Base-by-base conservation (phyloP, 2,113 vertebrate species). In the Otus sunia region DNA sequence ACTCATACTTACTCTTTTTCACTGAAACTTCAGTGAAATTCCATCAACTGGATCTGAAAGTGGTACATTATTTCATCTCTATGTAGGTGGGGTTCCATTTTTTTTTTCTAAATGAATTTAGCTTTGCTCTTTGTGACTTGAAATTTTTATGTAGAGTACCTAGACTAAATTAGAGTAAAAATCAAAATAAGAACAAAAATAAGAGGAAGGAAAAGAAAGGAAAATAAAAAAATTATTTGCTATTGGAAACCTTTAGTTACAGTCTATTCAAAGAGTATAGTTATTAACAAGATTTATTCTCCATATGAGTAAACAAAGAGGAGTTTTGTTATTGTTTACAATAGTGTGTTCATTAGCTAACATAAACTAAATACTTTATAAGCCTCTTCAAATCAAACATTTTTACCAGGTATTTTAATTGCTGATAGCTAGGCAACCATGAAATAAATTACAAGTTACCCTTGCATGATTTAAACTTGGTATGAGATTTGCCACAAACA, bases 401-500 rank as follows among this genome's bases (percentile, higher is more conserved):
- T 96, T 96, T 96, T 76, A 94, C 88, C 88, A 68, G 80, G 59
- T 94, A 77, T 94, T 97, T 97, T 96, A 88, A 92, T 89, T 94
- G 86, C 74, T 62, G 34, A 85, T 77, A 66, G 47, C 78, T 79
- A 91, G 58, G 89, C 66, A 91, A 85, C 47, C 86, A 85, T 94
- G 89, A 96, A 96, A 97, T 94, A 97, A 95, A 98, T 97, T 92
- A 95, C 79, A 96, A 77, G 92, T 90, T 92, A 59, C 80, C 32
- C 34, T 96, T 97, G 86, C 73, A 45, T 62, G 79, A 94, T 96
- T 97, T 96, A 96, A 96, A 90, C 78, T 58, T 53, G 47, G 72
- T 93, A 49, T 80, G 93, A 98, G 88, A 92, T 95, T 93, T 96
- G 71, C 89, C 90, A 94, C 83, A 95, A 97, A 96, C 86, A 94